Conservation (phyloP, 2,888 invertebrate genomes). For the Conops quadrifasciatus region DNA sequence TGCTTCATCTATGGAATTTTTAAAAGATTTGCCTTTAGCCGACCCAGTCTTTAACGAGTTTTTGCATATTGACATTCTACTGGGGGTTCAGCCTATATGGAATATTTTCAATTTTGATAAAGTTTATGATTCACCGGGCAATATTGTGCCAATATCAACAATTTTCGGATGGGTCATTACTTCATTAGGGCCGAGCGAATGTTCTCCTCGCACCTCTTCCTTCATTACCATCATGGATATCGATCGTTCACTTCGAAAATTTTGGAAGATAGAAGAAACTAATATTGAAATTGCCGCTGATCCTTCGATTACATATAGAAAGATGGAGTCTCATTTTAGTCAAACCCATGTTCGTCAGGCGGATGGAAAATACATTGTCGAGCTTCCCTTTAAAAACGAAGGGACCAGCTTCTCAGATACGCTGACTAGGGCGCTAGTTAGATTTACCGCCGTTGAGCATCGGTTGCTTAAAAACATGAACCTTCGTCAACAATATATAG, state of each 20-base stretch:
- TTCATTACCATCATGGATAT: conserved; percentile 24
- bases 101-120: conserved; percentile 12
- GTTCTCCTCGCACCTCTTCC: conserved; percentile 26
- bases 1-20: neutral
- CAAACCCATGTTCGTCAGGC: neutral
- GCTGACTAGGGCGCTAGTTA: conserved; percentile 19
- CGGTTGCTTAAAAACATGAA: no score
- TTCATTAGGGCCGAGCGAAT: neutral
- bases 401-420: neutral
- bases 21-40: conserved; percentile 19
- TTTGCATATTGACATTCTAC: conserved; percentile 19
- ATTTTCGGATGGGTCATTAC: conserved; percentile 36
- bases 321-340: conserved; percentile 7
- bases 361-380: neutral
- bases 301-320: conserved; percentile 8
- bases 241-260: conserved; percentile 18
- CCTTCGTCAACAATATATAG: no score
- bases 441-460: conserved; percentile 27
- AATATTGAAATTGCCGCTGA: neutral
- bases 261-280: conserved; percentile 33
- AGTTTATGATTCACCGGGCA: conserved; percentile 10
- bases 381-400: neutral
- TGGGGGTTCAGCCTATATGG: conserved; percentile 25
- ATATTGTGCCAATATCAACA: conserved; percentile 27
- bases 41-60: conserved; percentile 29